Evolutionary conservation across 2,797 vertebrate genomes (phyloP).

Genomic region (Notolepis coatsorum): DNA sequence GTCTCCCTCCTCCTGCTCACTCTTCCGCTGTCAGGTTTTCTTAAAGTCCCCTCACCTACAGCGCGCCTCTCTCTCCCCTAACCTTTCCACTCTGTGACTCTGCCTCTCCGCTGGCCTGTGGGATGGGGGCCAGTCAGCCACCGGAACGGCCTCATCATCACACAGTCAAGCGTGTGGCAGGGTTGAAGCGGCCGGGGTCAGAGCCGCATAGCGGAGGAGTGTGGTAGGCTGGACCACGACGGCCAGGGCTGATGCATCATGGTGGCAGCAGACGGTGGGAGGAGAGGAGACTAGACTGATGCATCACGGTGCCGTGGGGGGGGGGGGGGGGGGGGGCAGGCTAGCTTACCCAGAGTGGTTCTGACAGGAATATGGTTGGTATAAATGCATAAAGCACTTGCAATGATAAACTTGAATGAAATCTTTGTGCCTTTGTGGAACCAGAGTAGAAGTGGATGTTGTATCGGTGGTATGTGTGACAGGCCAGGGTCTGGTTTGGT

Average conservation of each 20-base stretch:
- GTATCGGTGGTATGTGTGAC: background rate
- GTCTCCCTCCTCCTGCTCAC: no score
- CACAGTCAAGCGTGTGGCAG: background rate
- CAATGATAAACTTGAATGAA: constrained; percentile 90
- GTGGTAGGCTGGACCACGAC: no score
- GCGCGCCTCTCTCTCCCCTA: background rate
- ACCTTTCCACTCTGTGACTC: background rate
- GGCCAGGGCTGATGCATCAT: constrained; percentile 27
- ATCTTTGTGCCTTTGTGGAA: constrained; percentile 92
- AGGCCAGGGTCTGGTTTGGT: background rate
- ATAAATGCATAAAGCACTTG: constrained; percentile 68
- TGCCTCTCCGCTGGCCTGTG: background rate
- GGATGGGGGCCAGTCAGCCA: no score
- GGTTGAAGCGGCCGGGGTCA: no score
- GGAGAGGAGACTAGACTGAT: background rate
- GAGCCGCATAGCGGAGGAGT: no score
- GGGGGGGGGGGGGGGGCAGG: background rate
- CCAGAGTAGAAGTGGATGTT: background rate
- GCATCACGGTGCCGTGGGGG: background rate
- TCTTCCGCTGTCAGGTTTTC: no score
- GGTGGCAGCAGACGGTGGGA: constrained; percentile 1
- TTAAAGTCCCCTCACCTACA: no score
- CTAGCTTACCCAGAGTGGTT: constrained; percentile 15
- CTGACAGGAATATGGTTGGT: constrained; percentile 25
- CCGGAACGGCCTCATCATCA: background rate